Base-by-base conservation (phyloP, 1,140 invertebrate species). In the Portunus trituberculatus region DNA sequence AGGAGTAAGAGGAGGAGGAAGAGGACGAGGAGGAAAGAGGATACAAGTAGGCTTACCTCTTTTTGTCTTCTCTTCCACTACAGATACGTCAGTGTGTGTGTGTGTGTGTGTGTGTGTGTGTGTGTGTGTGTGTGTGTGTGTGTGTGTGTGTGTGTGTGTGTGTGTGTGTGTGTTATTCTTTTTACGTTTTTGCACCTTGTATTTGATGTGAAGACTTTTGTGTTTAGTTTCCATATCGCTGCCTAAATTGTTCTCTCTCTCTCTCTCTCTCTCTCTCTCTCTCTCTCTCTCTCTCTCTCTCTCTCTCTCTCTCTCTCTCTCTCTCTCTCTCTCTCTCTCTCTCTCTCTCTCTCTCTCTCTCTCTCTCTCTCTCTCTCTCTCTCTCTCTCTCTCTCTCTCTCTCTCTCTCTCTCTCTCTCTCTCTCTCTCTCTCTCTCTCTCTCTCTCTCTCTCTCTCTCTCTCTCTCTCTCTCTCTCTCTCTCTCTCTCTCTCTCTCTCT, bases 301-400 rank as follows among this genome's bases (percentile, higher is more conserved):
- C 67, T 45, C 16, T 46, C 86, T 46, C 86, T 39, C 32, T 39
- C n/a, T 46, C 86, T 88, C 86, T 46, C 20, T 76, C 67, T 76
- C 20, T 91, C 89, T 89, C n/a, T n/a, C n/a, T 76, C n/a, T 76
- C n/a, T n/a, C 67, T 76, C 20, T n/a, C 20, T 76, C 39, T 39
- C 52, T 91, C 90, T 91, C 90, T 32, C 59, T 91, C 89, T 91
- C 89, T 91, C 52, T 59, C 52, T 59, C 52, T 59, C 52, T 67
- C 8, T 59, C 25, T 29, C 67, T n/a, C 67, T 76, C 67, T 25
- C 59, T 25, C 59, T 25, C 59, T 39, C 12, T 46, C 86, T 46
- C 86, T 32, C 31, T 32, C 25, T 46, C 86, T 76, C 20, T 20
- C 59, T 76, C 3, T 25, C 7, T 76, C 59, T 76, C 59, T 76